Percentiles rank a stretch among this genome's conserved stretches.
Evolutionary conservation across 2,888 invertebrate genomes (phyloP).

Genomic region (Cancer borealis): DNA sequence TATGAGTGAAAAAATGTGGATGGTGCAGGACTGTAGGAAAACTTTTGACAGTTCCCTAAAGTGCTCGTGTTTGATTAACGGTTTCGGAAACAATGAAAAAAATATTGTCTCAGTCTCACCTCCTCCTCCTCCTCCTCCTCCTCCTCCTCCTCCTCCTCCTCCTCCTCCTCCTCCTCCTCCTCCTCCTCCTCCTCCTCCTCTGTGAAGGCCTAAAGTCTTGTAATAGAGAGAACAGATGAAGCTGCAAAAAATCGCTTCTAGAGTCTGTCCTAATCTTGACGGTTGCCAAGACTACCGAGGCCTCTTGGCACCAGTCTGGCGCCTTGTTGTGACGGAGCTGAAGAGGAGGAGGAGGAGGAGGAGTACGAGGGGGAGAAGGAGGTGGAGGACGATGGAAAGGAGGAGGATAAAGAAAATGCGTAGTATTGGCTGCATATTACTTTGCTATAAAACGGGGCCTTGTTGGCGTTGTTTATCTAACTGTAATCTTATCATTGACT

Average conservation of each 20-base stretch:
- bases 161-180: neutral
- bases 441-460: neutral
- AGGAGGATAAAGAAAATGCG: neutral
- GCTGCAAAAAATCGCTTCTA: constrained; percentile 7
- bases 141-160: neutral
- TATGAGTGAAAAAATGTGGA: too few relatives aligned
- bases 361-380: neutral
- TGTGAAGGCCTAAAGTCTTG: neutral
- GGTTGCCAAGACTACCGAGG: neutral
- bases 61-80: too few relatives aligned
- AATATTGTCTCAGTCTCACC: neutral
- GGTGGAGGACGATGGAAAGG: neutral
- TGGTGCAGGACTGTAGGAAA: too few relatives aligned
- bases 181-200: neutral
- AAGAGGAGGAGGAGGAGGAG: neutral
- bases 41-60: too few relatives aligned
- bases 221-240: constrained; percentile 5
- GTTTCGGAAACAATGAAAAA: too few relatives aligned
- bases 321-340: neutral
- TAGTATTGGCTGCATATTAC: neutral
- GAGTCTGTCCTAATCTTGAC: neutral
- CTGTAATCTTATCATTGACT: neutral
- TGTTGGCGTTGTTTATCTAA: neutral
- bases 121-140: constrained; percentile 20
- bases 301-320: neutral